A percentile compares a stretch with the other conserved stretches of the same genome.
Conservation (phyloP, 2,888 invertebrate genomes). For the Macrophya annulata region DNA sequence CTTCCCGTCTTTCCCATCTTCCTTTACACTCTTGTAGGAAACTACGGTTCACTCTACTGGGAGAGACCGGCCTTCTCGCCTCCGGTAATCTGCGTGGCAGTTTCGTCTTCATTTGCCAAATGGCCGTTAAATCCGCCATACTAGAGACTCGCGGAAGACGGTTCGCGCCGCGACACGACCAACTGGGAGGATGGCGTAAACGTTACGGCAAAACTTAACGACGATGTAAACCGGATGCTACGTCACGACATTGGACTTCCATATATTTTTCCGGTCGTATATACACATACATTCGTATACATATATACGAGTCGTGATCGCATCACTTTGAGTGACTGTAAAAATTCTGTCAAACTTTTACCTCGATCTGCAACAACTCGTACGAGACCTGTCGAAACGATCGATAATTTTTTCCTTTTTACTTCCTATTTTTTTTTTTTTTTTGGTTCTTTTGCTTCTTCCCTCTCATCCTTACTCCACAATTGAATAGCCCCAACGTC, state of each 20-base stretch:
- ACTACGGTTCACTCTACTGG: neutral
- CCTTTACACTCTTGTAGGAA: neutral
- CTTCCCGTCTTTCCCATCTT: neutral
- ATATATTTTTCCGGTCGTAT: slow-evolving; percentile 12
- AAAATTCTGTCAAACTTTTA: slow-evolving; percentile 22
- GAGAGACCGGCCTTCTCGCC: slow-evolving; percentile 61
- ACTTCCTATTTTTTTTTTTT: neutral
- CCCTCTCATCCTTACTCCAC: no score
- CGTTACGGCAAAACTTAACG: slow-evolving; percentile 70
- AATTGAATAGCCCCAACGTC: neutral
- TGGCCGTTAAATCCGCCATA: slow-evolving; percentile 70
- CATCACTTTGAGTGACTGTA: slow-evolving; percentile 12
- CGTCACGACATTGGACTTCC: slow-evolving; percentile 49
- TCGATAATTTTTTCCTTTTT: neutral
- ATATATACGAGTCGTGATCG: neutral
- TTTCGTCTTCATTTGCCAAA: slow-evolving; percentile 74
- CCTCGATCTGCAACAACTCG: neutral
- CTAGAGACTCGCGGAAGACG: slow-evolving; percentile 61
- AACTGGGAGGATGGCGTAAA: slow-evolving; percentile 27
- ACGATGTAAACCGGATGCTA: slow-evolving; percentile 67
- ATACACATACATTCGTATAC: no score
- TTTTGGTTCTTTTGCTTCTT: neutral
- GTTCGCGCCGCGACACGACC: slow-evolving; percentile 26
- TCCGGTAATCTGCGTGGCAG: slow-evolving; percentile 68
- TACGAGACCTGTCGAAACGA: neutral